Percentiles rank a stretch among this genome's conserved stretches.
Evolutionary conservation across 2,888 invertebrate species (phyloP).

Genomic region (Oxytorus armatus): DNA sequence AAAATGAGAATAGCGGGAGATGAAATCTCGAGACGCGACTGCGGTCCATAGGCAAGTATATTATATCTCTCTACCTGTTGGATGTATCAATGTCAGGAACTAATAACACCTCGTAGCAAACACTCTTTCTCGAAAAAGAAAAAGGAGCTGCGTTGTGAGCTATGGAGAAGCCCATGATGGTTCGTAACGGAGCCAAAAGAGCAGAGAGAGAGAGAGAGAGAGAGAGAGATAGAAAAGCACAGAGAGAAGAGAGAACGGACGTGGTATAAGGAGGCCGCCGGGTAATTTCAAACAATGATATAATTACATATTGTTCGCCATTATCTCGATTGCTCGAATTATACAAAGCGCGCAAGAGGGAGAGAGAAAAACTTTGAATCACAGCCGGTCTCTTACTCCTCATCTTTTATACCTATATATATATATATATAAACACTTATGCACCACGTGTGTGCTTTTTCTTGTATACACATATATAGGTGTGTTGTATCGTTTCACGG

Average conservation of each 20-base stretch:
- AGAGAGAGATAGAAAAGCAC: conserved; percentile 48
- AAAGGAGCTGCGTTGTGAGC: conserved; percentile 26
- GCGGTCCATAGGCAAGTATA: background rate
- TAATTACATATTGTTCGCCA: conserved; percentile 80
- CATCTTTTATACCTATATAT: conserved; percentile 4
- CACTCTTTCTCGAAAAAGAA: conserved; percentile 56
- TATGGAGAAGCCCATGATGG: conserved; percentile 55
- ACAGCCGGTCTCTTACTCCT: conserved; percentile 50
- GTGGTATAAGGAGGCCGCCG: conserved; percentile 72
- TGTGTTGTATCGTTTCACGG: conserved; percentile 33
- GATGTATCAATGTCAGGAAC: conserved; percentile 81
- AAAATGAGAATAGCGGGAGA: conserved; percentile 10
- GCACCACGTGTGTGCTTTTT: conserved; percentile 51
- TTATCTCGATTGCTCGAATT: conserved; percentile 81
- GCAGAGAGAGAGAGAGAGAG: conserved; percentile 40
- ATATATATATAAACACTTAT: conserved; percentile 19
- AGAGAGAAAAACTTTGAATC: conserved; percentile 57
- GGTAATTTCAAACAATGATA: conserved; percentile 82
- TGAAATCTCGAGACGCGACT: conserved; percentile 10
- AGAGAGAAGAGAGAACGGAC: conserved; percentile 61
- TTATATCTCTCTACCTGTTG: conserved; percentile 67
- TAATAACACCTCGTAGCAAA: conserved; percentile 79
- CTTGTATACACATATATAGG: conserved; percentile 13
- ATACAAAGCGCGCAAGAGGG: conserved; percentile 71
- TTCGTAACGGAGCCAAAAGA: conserved; percentile 53